Percentiles rank a stretch among this genome's conserved stretches.
These are phyloP conservation scores for Carterocephalus palaemon DNA, from an alignment of 2,888 invertebrate genomes.

Conservation along the genomic window DNA sequence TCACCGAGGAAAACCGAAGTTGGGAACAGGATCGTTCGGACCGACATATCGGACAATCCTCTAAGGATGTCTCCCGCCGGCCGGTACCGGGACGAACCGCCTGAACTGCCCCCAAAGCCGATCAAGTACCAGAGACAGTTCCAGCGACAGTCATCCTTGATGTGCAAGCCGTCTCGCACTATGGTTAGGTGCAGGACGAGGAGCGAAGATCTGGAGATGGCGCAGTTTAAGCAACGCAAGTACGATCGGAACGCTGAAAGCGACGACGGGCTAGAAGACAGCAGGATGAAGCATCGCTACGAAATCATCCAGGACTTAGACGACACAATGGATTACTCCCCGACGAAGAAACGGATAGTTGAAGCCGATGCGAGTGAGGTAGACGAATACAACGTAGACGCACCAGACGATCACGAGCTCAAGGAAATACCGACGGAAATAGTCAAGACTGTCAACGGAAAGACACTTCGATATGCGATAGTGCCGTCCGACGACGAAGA, in stretches of 20 bases:
- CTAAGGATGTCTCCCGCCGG: conserved; percentile 58
- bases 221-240: conserved; percentile 52
- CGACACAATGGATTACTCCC: conserved; percentile 62
- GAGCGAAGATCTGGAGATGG: conserved; percentile 73
- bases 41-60: conserved; percentile 73
- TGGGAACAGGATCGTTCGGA: conserved; percentile 62
- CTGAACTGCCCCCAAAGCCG: conserved; percentile 69
- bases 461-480: conserved; percentile 77
- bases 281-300: conserved; percentile 67
- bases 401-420: conserved; percentile 70
- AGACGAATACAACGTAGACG: conserved; percentile 77
- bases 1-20: conserved; percentile 64
- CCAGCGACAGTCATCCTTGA: conserved; percentile 65
- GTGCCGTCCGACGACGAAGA: conserved; percentile 79
- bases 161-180: conserved; percentile 71
- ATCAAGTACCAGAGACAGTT: conserved; percentile 60
- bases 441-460: conserved; percentile 82
- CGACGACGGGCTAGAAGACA: conserved; percentile 58
- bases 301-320: conserved; percentile 76
- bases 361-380: conserved; percentile 67
- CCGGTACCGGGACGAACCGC: conserved; percentile 58
- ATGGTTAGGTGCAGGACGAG: conserved; percentile 54
- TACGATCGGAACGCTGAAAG: conserved; percentile 58
- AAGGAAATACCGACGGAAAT: conserved; percentile 79
- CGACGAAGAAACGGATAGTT: conserved; percentile 71